phyloP scores from a whole-genome alignment of 2,797 vertebrate genomes.

The Channallabes apus region DNA sequence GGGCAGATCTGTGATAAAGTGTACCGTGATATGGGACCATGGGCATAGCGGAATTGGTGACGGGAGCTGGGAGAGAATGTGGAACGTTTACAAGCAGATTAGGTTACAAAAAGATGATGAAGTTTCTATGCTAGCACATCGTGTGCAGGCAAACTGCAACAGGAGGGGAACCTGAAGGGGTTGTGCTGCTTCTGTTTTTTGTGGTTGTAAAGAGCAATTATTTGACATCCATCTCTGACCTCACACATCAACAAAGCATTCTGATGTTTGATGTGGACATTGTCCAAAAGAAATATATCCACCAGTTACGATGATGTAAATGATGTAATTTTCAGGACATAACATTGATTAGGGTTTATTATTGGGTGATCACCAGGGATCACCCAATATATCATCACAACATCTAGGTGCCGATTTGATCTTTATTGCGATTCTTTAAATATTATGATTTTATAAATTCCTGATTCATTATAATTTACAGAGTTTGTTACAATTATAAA shows the following conservation, averaged over 20 bases:
- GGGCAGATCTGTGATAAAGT: background rate
- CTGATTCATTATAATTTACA: too few species aligned
- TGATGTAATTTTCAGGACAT: background rate
- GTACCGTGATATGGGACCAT: background rate
- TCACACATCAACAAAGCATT: background rate
- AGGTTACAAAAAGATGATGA: background rate
- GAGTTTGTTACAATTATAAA: too few species aligned
- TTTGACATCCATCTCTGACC: background rate
- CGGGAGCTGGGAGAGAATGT: background rate
- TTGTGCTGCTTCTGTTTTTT: background rate
- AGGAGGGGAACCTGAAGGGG: background rate
- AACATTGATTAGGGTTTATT: too few species aligned
- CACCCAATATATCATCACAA: too few species aligned
- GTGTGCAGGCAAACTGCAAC: background rate
- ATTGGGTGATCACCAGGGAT: too few species aligned
- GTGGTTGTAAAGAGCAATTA: background rate
- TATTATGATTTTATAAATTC: too few species aligned
- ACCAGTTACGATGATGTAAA: background rate
- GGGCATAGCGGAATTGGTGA: background rate
- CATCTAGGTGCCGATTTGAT: too few species aligned
- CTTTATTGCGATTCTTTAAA: too few species aligned
- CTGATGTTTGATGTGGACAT: background rate
- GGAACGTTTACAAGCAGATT: background rate
- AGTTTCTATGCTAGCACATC: background rate
- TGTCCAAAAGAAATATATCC: background rate